Evolutionary conservation across 2,797 vertebrate species (phyloP), one percentile per base, ranked within the genome.

Genomic region (Schizothorax lantsangensis): DNA sequence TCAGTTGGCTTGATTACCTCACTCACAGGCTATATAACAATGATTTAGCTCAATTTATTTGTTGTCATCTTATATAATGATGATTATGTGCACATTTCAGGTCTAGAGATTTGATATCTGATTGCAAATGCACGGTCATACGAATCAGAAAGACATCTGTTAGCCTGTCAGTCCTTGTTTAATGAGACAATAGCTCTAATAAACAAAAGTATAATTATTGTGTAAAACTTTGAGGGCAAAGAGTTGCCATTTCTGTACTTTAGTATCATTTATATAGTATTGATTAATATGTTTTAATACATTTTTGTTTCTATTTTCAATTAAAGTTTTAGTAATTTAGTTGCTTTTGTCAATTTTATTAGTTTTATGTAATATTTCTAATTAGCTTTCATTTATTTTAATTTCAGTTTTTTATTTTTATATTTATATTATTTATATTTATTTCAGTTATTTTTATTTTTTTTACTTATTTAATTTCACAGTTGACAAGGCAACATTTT

Each of bases 1-100:
- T 57, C 21, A 57, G 49, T 15, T 80, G 17, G 26, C 59, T 80
- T 64, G 26, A 64, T 80, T 47, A 66, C 40, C 59, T 80, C 59
- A 80, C 26, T 14, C 59, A 66, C 40, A 66, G 17, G 30, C 54
- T 79, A 5, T 9, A 62, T 2, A 43, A 62, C 54, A 17, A 11
- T 19, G 23, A 9, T 43, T 79, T 43, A 26, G 38, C 77, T 62
- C 54, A 30, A 1, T 62, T n/a, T 5, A 11, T 62, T 26, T n/a
- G 19, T 57, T 52, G 6, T 23, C 30, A 2, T 52, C 11, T 38
- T 26, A 5, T 62, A 2, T 79, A 79, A 79, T 62, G 14, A 43
- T 57, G 19, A 54, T 57, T 78, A 8, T 77, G 49, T 14, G 19
- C 5, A 23, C 3, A 8, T 38, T 78, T 78, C 30, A 38, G 19